phyloP scores from a whole-genome alignment of 2,113 vertebrate species.

The Protobothrops mucrosquamatus region DNA sequence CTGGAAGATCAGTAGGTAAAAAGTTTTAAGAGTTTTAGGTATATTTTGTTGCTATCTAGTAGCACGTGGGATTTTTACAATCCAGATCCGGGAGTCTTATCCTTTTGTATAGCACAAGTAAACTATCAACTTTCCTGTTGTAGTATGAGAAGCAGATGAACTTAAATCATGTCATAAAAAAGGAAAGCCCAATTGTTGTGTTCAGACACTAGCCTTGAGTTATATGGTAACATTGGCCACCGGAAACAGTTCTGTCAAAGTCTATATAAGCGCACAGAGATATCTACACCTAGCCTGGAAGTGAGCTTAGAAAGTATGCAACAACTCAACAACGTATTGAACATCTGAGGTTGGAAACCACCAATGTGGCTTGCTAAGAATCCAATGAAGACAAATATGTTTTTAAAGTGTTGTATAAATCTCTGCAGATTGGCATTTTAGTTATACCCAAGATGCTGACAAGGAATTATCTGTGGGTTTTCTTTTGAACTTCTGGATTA shows the following conservation, averaged over 20 bases:
- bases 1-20: background rate
- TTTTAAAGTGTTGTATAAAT: background rate
- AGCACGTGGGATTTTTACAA: background rate
- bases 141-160: background rate
- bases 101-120: background rate
- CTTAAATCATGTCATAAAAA: background rate
- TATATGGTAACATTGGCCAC: background rate
- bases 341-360: background rate
- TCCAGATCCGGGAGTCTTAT: background rate
- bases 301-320: background rate
- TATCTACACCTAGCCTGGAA: background rate
- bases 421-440: background rate
- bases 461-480: background rate
- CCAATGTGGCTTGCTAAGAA: background rate
- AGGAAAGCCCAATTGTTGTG: background rate
- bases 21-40: background rate
- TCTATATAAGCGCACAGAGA: background rate
- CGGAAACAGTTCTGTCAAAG: background rate
- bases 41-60: background rate
- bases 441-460: background rate
- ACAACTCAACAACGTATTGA: background rate
- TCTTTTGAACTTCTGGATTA: background rate
- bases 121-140: background rate
- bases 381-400: conserved; percentile 5
- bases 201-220: background rate